Conservation (phyloP, 1,140 invertebrate species). For the Leptonema lineaticorne region DNA sequence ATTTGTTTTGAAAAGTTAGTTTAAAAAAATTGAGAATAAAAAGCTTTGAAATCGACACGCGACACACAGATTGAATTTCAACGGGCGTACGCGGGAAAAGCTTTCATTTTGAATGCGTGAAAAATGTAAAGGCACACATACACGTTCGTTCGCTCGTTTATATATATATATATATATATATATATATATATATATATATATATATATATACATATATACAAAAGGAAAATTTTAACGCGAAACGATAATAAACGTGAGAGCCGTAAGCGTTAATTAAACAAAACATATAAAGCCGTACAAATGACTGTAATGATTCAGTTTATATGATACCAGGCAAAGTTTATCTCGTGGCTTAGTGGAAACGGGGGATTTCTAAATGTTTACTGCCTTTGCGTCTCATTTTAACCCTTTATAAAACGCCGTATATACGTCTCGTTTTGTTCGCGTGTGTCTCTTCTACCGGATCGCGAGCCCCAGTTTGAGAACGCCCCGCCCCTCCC, state of each 20-base stretch:
- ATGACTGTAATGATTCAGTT: constrained; percentile 39
- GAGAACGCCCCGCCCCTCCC: neutral
- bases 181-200: neutral
- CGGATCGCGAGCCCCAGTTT: too few relatives aligned
- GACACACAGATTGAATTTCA: too few relatives aligned
- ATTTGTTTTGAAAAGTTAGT: too few relatives aligned
- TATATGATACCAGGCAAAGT: constrained; percentile 33
- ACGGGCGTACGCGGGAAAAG: too few relatives aligned
- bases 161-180: too few relatives aligned
- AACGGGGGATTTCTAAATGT: constrained; percentile 37
- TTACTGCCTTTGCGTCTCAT: constrained; percentile 26
- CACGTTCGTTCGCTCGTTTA: too few relatives aligned
- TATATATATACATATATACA: neutral
- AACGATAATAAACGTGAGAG: constrained; percentile 15
- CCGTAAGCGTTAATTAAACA: constrained; percentile 37
- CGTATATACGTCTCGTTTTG: neutral
- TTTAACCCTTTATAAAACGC: neutral
- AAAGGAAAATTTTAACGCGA: neutral
- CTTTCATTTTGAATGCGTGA: too few relatives aligned
- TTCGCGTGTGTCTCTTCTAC: too few relatives aligned
- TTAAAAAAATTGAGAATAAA: too few relatives aligned
- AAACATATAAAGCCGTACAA: constrained; percentile 37
- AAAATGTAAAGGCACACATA: too few relatives aligned
- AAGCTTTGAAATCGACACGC: too few relatives aligned
- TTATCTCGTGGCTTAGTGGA: constrained; percentile 37